Base-by-base conservation (phyloP, 2,113 vertebrate species). In the Pipa parva region DNA sequence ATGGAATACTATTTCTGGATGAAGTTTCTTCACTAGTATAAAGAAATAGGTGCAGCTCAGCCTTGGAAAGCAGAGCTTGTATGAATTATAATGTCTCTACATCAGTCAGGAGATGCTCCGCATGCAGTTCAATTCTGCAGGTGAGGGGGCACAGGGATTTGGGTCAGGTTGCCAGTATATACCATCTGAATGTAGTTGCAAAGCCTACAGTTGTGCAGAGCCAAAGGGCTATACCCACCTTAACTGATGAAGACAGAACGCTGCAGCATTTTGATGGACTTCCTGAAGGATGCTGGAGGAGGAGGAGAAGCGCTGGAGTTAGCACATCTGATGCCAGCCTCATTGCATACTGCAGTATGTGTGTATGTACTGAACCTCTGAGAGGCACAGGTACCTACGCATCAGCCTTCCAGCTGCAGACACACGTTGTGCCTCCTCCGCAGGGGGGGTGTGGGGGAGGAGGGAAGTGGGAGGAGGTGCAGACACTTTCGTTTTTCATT, bases 321-420 rank as follows among this genome's bases (percentile, higher is more conserved):
- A 83, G 83, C 84, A 83, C 77, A 77, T 77, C 78, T 42, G 73
- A 74, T 67, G 77, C 77, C 77, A 77, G 73, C 80, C 61, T 79
- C 71, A 71, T 78, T n/a, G 79, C 83, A 80, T 84, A 84, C 81
- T 60, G 57, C 57, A 61, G 66, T 61, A n/a, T n/a, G 46, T 22
- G 84, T 79, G 80, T 77, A 78, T 73, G 73, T 65, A 77, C 63
- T 65, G 74, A 78, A 73, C 21, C 50, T 73, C 72, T 37, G 73
- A 75, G 79, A 78, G 17, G 37, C 74, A 80, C 74, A 76, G 84
- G 83, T 76, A 75, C 79, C 77, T 84, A 81, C 70, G 74, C 79
- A 83, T 76, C 65, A 79, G 76, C 74, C 77, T 72, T 80, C 68
- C 77, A 74, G 82, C 81, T 78, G 82, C 82, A 78, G 79, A 69